Percentiles rank a stretch among this genome's conserved stretches.
phyloP scores from a whole-genome alignment of 2,888 invertebrate species.

The Gonocerus acuteangulatus region DNA sequence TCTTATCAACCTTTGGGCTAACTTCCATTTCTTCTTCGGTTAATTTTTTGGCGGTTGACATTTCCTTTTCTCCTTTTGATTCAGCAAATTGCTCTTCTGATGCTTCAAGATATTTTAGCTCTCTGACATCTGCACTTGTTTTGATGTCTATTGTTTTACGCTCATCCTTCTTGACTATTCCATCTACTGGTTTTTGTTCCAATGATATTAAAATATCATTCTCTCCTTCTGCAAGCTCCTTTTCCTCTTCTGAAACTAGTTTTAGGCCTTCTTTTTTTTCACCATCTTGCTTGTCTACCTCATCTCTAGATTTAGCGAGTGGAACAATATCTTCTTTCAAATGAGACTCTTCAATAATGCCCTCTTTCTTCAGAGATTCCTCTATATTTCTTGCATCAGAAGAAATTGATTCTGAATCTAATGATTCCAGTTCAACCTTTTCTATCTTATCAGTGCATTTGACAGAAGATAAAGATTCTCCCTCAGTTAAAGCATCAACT shows the following conservation, averaged over 20 bases:
- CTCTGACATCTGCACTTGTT: background rate
- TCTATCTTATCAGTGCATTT: too few species aligned
- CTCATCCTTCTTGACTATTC: background rate
- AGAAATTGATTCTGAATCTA: too few species aligned
- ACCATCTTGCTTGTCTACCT: background rate
- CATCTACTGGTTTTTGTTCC: background rate
- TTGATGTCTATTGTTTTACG: background rate
- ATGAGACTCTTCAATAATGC: too few species aligned
- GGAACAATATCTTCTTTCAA: too few species aligned
- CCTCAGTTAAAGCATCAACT: too few species aligned
- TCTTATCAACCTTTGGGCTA: too few species aligned
- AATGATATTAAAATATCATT: background rate
- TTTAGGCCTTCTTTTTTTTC: background rate
- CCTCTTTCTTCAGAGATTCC: too few species aligned
- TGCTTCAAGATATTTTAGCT: background rate
- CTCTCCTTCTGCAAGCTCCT: background rate
- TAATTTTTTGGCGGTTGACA: background rate
- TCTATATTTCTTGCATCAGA: too few species aligned
- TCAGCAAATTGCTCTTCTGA: background rate
- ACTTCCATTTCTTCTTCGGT: background rate
- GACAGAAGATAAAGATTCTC: too few species aligned
- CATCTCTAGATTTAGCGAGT: too few species aligned
- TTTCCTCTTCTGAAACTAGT: background rate
- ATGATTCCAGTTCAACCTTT: too few species aligned
- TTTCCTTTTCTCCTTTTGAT: constrained; percentile 4